Evolutionary conservation across 2,888 invertebrate genomes (phyloP), one percentile per base, ranked within the genome.

Genomic region (Ashinkailepas kermadecensis): DNA sequence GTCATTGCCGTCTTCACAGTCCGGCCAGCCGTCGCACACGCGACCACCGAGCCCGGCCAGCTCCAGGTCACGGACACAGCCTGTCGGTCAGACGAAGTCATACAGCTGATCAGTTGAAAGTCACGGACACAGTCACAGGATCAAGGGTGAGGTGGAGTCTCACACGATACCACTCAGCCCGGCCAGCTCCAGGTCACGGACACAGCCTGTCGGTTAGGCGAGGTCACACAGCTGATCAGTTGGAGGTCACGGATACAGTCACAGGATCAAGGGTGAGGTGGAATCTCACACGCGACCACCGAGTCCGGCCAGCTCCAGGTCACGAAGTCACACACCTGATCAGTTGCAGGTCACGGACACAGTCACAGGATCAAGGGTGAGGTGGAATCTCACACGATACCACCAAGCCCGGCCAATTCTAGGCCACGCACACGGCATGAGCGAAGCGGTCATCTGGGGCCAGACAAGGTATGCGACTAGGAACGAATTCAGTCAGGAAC

Each of bases 251-350:
- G 2, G 39, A 39, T 4, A 39, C 39, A 39, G 39, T 39, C 39
- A 39, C 39, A 39, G 39, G 39, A 39, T 39, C 39, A 39, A 39
- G 39, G 39, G 39, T 39, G 2, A 39, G 39, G 39, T 39, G 23
- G 95, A 95, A 87, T 96, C 96, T 86, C 96, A 96, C 64, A 95
- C 90, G 80, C 95, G 90, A 0, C 93, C 91, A 0, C 93, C 93
- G 56, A 23, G 2, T 10, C 18, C 23, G 65, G 65, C 18, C 23
- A 21, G 4, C 8, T 15, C 93, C 81, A n/a, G 54, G 54, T n/a
- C 12, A 6, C 15, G 23, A 13, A 1, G 59, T 59, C 23, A 81
- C 64, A 7, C 67, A 81, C 12, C 12, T 8, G 57, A 54, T 58
- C 39, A 39, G 39, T 4, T 39, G 39, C 39, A 39, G 39, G 39